Conservation (phyloP, 2,113 vertebrate genomes). For the Urocynchramus pylzowi region DNA sequence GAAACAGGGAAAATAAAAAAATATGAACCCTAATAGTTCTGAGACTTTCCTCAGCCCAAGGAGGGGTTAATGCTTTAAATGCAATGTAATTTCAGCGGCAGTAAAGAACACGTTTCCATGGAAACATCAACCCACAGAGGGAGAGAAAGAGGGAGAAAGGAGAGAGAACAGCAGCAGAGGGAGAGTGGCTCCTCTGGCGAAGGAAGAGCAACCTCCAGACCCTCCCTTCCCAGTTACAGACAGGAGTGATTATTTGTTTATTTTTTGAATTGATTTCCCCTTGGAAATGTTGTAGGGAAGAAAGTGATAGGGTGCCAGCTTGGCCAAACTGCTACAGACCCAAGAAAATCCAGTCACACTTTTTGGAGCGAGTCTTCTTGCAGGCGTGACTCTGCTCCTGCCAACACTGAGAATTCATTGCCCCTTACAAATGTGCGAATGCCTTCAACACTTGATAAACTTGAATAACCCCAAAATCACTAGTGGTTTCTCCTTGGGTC, state of each 20-base stretch:
- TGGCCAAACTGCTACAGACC: not conserved
- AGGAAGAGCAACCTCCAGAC: conserved; percentile 54
- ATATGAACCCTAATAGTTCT: not conserved
- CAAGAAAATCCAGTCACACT: not conserved
- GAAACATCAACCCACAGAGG: conserved; percentile 76
- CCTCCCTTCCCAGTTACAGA: not conserved
- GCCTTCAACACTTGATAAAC: not conserved
- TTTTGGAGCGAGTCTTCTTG: not conserved
- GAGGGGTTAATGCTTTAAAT: conserved; percentile 76
- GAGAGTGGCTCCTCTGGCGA: conserved; percentile 33
- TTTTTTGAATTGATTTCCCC: conserved; percentile 12
- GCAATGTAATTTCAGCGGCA: conserved; percentile 71
- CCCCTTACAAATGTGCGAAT: not conserved
- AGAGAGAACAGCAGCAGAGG: not conserved
- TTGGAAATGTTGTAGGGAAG: not conserved
- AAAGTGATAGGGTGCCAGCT: not conserved
- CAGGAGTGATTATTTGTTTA: conserved; percentile 44
- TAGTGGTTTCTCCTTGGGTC: not conserved
- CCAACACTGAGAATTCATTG: not conserved
- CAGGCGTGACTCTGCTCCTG: not conserved
- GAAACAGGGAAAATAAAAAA: not conserved
- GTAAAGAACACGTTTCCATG: conserved; percentile 78
- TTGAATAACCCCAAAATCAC: not conserved
- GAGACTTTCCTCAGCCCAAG: not conserved
- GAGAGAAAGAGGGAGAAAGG: conserved; percentile 29